A percentile compares a stretch with the other conserved stretches of the same genome.
Evolutionary conservation across 2,797 vertebrate species (phyloP).

Genomic region (Phalloptychus januarius): DNA sequence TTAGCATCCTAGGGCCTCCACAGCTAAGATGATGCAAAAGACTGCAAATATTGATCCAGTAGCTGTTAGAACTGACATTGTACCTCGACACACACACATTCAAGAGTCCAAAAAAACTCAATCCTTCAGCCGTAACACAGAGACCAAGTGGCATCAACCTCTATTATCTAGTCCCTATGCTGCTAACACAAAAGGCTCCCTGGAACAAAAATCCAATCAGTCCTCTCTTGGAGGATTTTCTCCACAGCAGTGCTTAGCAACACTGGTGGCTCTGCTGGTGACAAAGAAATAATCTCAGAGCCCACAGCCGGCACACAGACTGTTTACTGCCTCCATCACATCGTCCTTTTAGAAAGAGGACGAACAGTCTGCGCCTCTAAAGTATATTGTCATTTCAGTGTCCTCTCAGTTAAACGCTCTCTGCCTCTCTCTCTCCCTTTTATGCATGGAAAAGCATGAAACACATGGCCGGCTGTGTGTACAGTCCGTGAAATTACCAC

Average conservation of each 20-base stretch:
- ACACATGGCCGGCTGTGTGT: conserved; percentile 75
- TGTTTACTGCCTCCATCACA: conserved; percentile 78
- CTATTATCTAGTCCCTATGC: conserved; percentile 82
- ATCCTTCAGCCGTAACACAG: conserved; percentile 74
- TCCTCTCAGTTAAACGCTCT: conserved; percentile 68
- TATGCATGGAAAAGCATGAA: conserved; percentile 71
- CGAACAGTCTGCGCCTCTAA: conserved; percentile 67
- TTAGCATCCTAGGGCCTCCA: conserved; percentile 18
- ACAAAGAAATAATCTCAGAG: conserved; percentile 82
- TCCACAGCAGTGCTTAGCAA: conserved; percentile 79
- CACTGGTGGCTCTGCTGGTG: conserved; percentile 77
- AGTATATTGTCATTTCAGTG: conserved; percentile 76
- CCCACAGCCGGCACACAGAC: conserved; percentile 78
- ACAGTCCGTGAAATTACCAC: conserved; percentile 79
- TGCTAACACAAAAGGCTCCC: conserved; percentile 82
- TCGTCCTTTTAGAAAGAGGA: conserved; percentile 71
- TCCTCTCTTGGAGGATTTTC: conserved; percentile 81
- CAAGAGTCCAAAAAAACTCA: conserved; percentile 66
- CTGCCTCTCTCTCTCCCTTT: conserved; percentile 37
- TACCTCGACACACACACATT: conserved; percentile 41
- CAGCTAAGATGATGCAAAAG: conserved; percentile 21
- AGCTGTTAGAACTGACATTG: conserved; percentile 33
- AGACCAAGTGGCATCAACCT: conserved; percentile 78
- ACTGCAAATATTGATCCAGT: conserved; percentile 19
- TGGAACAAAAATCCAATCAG: conserved; percentile 84